Evolutionary conservation across 1,140 invertebrate species (phyloP).

Genomic region (Teleopsis dalmanni): DNA sequence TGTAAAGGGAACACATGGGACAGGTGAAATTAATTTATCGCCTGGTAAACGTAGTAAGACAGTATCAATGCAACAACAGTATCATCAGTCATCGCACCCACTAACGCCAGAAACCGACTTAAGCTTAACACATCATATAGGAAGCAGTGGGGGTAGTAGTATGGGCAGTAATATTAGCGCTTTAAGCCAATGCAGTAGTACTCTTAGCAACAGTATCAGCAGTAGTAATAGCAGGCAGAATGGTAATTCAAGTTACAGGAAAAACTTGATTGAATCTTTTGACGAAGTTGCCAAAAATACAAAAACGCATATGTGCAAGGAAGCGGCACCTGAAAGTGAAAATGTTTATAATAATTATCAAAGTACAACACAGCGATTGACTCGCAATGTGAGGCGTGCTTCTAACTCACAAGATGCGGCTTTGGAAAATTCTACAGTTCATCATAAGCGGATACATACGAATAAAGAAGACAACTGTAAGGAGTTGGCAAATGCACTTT

Average conservation of each 20-base stretch:
- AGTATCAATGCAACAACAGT: constrained; percentile 3
- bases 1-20: background rate
- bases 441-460: background rate
- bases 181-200: no score
- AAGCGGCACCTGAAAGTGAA: background rate
- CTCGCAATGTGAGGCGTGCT: background rate
- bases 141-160: constrained; percentile 1
- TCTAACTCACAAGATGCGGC: background rate
- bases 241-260: constrained; percentile 29
- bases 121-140: background rate
- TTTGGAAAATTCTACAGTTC: no score
- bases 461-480: background rate
- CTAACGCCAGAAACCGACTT: background rate
- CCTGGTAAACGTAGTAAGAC: background rate
- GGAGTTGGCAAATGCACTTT: constrained; percentile 5
- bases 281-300: constrained; percentile 10
- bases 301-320: no score
- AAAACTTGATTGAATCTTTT: constrained; percentile 38
- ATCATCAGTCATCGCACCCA: background rate
- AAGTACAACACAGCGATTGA: background rate
- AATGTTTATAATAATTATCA: background rate
- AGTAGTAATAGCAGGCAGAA: constrained; percentile 13
- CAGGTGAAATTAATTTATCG: background rate
- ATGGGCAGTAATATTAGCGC: constrained; percentile 9
- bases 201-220: constrained; percentile 17